Evolutionary conservation across 2,797 vertebrate genomes (phyloP), one percentile per base, ranked within the genome.

Genomic region (Anomalospiza imberbis): DNA sequence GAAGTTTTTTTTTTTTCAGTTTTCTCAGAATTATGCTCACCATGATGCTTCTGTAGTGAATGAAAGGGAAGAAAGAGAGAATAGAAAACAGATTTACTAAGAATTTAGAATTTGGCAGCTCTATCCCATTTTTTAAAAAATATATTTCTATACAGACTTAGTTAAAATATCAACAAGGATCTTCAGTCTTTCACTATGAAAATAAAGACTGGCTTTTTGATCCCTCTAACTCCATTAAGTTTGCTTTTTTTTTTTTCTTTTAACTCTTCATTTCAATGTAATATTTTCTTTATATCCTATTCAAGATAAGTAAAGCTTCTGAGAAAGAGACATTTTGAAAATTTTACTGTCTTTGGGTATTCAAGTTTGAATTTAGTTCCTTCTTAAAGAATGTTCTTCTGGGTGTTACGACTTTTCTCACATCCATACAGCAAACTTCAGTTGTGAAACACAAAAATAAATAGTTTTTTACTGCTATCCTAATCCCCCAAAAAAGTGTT

Each of bases 1-100:
- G 10, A 10, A 3, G 34, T 34, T 34, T 0, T 0, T 36, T 34
- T 51, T 66, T 66, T 60, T 85, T 47, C 14, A 21, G 1, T 55
- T 67, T 85, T 86, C 19, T 48, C 29, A 57, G 61, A 83, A 63
- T 61, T 40, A 31, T 5, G 5, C 3, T 32, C 29, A 42, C 10
- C 13, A 38, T 57, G 26, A 78, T 78, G 7, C 5, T 7, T 63
- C 22, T 42, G 28, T 17, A 65, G 7, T 25, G 44, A 79, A 62
- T 26, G 13, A 91, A 58, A 48, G 19, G 14, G 22, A 81, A 16
- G 10, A 63, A 78, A 80, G 34, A 17, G 24, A 68, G 8, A 55
- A 22, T 42, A 78, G 12, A 32, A 48, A 77, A 19, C 8, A 55
- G 14, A 78, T 57, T 81, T 47, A 50, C 7, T 40, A 62, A 14